Conservation (phyloP, 2,113 vertebrate species). For the Pyxicephalus adspersus region DNA sequence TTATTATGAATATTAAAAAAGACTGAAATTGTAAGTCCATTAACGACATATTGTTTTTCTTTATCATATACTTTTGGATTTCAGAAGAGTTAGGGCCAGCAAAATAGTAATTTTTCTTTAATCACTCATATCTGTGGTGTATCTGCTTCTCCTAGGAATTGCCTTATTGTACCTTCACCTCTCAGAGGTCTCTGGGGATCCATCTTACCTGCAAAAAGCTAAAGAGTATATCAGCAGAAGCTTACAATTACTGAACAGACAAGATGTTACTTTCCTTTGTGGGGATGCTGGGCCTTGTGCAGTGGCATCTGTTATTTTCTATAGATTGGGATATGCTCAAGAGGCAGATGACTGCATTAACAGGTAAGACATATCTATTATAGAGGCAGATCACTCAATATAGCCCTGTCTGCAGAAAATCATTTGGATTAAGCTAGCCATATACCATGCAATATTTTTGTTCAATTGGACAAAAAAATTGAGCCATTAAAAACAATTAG, state of each 20-base stretch:
- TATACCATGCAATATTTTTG: not conserved
- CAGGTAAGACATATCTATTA: conserved; percentile 70
- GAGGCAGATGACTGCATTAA: conserved; percentile 86
- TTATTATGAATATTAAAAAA: too few species aligned
- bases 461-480: too few species aligned
- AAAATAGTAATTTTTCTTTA: not conserved
- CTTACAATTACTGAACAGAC: conserved; percentile 79
- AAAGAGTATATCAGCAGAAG: conserved; percentile 79
- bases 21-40: too few species aligned
- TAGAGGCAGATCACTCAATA: not conserved
- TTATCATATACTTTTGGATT: not conserved
- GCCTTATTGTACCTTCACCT: conserved; percentile 92
- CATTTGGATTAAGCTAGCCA: not conserved
- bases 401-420: too few species aligned
- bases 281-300: conserved; percentile 90
- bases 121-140: not conserved
- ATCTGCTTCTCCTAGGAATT: conserved; percentile 75
- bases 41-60: not conserved
- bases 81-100: not conserved
- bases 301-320: conserved; percentile 82
- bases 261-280: conserved; percentile 91
- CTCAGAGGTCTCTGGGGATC: conserved; percentile 80
- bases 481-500: too few species aligned
- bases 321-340: conserved; percentile 80
- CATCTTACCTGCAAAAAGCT: conserved; percentile 81